Evolutionary conservation across 2,888 invertebrate genomes (phyloP), one percentile per base, ranked within the genome.

Genomic region (Podotricha telesiphe): DNA sequence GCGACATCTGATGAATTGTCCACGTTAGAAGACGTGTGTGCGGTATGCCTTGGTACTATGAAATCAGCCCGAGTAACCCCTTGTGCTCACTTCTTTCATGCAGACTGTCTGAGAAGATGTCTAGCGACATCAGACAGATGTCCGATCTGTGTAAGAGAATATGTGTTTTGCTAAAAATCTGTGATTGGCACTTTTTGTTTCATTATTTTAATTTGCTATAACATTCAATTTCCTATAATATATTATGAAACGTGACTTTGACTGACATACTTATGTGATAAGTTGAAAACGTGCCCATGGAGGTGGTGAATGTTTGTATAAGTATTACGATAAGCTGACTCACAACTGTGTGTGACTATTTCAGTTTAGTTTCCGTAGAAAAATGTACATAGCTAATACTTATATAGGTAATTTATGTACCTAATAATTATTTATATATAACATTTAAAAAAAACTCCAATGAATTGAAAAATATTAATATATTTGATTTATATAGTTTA

Each of bases 61-160:
- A 89, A 89, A 64, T 94, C 95, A 8, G 96, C 96, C 0, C 92
- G 96, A 48, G 94, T 96, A 11, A 96, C 96, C 0, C 96, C 96
- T 0, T 97, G 97, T 80, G 95, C 96, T 62, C 97, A 97, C 82
- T 94, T 96, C 82, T 97, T 96, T 86, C 97, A 97, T 81, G 96
- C 96, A 0, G 95, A 95, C 81, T 97, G 97, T 80, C 88, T 97
- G 22, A 88, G 96, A 70, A 94, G 94, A 74, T 96, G 96, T 80
- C 91, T 96, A n/a, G 95, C 95, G 74, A 91, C 94, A 15, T 95
- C 95, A 5, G 94, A 95, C 74, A 93, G 94, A 73, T 96, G 96
- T 79, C 96, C 96, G 0, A 95, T 96, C 80, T 97, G 96, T 83
- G 96, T 96, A 75, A 92, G 95, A 72, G 94, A 95, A 70, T 94